Evolutionary conservation across 2,888 invertebrate species (phyloP), one percentile per base, ranked within the genome.

Genomic region (Selenia dentaria): DNA sequence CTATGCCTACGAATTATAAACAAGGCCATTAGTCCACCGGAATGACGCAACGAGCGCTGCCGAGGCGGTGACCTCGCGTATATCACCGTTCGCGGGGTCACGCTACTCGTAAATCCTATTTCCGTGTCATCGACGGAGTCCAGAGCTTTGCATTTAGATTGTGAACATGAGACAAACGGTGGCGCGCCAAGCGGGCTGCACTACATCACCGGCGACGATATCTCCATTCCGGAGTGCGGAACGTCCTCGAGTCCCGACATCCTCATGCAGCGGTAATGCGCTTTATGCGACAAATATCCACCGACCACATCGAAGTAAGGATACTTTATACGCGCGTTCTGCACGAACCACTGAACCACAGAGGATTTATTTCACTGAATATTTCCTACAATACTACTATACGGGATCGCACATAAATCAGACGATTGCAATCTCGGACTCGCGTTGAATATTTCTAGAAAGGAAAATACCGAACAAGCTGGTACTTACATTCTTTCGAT

Each of bases 61-160:
- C 70, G 64, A 71, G 76, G 67, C 76, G 72, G 71, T 66, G 81
- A 82, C 80, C 83, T 82, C 83, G 75, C 66, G 74, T 79, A 74
- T 78, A 78, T 69, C 73, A 69, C 65, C 39, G 51, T 55, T 64
- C 57, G 63, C 63, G 68, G 64, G 72, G 70, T 76, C 83, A 70
- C 59, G 56, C 57, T 59, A 69, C 67, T 78, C 76, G 72, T 84
- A 79, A 80, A 80, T 79, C 74, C 72, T 74, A 74, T 79, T 83
- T 84, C 85, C 86, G 78, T 78, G 61, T 79, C 78, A 78, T 79
- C 72, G 67, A 54, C 61, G 56, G 57, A 52, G 55, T 59, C 65
- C 62, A 57, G 54, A 64, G 59, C 55, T 75, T 74, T 79, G 68
- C 70, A 82, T 81, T 72, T 71, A 76, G 64, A 81, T 73, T 67